phyloP scores from a whole-genome alignment of 2,888 invertebrate genomes.

The Diplazon laetatorius region DNA sequence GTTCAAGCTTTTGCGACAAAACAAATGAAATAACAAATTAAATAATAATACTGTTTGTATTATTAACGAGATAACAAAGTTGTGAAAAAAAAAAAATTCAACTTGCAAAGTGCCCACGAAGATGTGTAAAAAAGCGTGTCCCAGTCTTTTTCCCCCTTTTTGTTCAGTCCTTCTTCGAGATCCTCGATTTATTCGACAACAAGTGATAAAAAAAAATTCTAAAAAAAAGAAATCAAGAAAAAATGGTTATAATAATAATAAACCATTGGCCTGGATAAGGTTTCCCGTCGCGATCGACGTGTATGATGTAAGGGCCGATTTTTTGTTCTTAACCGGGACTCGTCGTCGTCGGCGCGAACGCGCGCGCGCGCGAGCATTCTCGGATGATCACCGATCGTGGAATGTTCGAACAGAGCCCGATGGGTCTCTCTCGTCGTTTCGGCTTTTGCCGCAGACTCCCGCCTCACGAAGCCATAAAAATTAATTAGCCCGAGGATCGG shows the following conservation, averaged over 20 bases:
- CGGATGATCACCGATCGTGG: conserved; percentile 61
- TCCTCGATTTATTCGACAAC: not conserved
- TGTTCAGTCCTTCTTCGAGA: not conserved
- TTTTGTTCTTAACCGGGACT: not conserved
- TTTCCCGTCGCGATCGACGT: not conserved
- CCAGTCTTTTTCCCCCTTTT: not conserved
- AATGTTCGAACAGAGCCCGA: conserved; percentile 60
- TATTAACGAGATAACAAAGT: too few relatives aligned
- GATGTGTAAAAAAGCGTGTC: conserved; percentile 4
- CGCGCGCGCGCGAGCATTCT: conserved; percentile 47
- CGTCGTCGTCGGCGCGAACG: not conserved
- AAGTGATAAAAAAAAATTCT: not conserved
- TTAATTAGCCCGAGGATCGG: conserved; percentile 72
- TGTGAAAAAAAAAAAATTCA: too few relatives aligned
- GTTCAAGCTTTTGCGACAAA: too few relatives aligned
- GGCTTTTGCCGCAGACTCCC: conserved; percentile 24
- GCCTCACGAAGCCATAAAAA: conserved; percentile 73
- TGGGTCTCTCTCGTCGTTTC: conserved; percentile 45
- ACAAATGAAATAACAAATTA: too few relatives aligned
- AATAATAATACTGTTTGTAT: too few relatives aligned
- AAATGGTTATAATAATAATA: too few relatives aligned
- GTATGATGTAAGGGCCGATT: conserved; percentile 40
- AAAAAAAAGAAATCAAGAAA: not conserved
- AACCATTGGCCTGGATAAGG: not conserved
- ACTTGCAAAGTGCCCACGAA: too few relatives aligned